Base-by-base conservation (phyloP, 2,113 vertebrate species). In the Oceanodroma tethys region DNA sequence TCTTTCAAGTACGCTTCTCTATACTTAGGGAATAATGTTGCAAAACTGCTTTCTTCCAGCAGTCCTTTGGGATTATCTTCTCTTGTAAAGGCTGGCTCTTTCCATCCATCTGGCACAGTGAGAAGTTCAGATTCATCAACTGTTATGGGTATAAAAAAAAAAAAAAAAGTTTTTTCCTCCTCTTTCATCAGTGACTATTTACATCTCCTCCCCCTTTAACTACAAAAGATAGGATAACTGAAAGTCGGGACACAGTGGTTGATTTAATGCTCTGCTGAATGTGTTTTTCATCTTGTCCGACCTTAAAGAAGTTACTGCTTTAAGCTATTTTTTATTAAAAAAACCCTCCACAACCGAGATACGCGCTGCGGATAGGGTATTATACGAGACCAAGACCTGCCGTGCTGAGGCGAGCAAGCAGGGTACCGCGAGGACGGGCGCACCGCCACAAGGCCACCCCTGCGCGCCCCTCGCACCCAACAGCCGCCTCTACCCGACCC, bases 21-120 rank as follows among this genome's bases (percentile, higher is more conserved):
- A 42, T 99, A 99, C 67, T 99, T 99, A 0, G 99, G 99, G 81
- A 99, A 99, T 17, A 99, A 98, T 0, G 99, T 99, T 42, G 99
- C 99, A 88, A 99, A 99, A 95, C 99, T 99, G 98, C 99, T 99
- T 94, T 99, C 99, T 86, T 99, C 99, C 98, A 99, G 92, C 34
- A 99, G 96, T 16, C 99, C 99, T 25, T 95, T 98, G 29, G 99
- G 99, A 79, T 99, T 99, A 98, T 99, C 99, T 2, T 99, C 99
- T 93, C 95, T 98, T 22, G 97, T 98, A 96, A 99, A 99, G 3
- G 95, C 7, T 0, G 98, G 98, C 90, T 99, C 99, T 80, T 99
- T 99, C 99, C 99, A 99, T 66, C 99, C 99, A 63, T 99, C 99
- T 15, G 99, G 99, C 48, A 99, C 99, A 12, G 98, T 99, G 36